Evolutionary conservation across 2,797 vertebrate genomes (phyloP).

Genomic region (Coreius guichenoti): DNA sequence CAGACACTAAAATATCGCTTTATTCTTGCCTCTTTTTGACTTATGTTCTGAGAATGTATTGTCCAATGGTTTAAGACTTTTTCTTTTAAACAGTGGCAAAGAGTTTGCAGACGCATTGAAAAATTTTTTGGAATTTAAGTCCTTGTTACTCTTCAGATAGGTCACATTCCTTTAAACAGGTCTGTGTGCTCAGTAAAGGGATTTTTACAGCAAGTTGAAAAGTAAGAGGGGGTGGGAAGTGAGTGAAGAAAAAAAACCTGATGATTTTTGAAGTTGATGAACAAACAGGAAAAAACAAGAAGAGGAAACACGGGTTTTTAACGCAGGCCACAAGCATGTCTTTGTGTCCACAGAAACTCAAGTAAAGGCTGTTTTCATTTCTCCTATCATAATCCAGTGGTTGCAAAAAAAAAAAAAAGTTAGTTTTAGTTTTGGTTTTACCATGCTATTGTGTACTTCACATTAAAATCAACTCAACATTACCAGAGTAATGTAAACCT

Average conservation of each 20-base stretch:
- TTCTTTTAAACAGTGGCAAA: not conserved
- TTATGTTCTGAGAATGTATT: not conserved
- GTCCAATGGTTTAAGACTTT: not conserved
- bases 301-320: slow-evolving; percentile 3
- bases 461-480: not conserved
- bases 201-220: slow-evolving; percentile 13
- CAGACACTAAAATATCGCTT: not conserved
- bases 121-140: not conserved
- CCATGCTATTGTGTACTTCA: not conserved
- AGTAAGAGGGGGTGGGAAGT: not conserved
- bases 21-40: not conserved
- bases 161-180: not conserved
- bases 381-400: not conserved
- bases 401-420: not conserved
- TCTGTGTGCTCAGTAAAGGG: not conserved
- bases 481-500: not conserved
- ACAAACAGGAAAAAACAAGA: slow-evolving; percentile 7
- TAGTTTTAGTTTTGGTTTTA: not conserved
- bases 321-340: slow-evolving; percentile 11
- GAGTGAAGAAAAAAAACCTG: not conserved
- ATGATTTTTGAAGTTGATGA: slow-evolving; percentile 27
- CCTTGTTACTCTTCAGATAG: not conserved
- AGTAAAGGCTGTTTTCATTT: not conserved
- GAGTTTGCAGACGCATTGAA: not conserved
- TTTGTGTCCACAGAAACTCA: not conserved